Percentiles rank a stretch among this genome's conserved stretches.
Conservation (phyloP, 2,797 vertebrate genomes). For the Esox masquinongy region DNA sequence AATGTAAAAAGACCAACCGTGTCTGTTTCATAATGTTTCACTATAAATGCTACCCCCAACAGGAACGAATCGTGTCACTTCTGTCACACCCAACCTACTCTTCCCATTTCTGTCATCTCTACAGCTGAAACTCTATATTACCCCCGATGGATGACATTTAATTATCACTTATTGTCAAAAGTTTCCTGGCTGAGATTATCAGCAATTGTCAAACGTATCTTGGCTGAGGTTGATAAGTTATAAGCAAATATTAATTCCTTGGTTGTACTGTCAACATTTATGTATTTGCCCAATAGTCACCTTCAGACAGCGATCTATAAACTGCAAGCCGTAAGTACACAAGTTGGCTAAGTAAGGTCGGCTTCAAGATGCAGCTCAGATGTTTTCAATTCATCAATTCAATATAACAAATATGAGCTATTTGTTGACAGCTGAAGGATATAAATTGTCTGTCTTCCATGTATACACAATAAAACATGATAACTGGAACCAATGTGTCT, state of each 20-base stretch:
- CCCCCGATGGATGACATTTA: background rate
- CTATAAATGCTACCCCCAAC: background rate
- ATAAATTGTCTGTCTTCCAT: background rate
- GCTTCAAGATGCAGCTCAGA: background rate
- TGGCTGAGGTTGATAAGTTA: background rate
- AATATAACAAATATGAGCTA: background rate
- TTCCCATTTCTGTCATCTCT: background rate
- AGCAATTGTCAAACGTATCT: background rate
- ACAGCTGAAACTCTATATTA: background rate
- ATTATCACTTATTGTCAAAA: background rate
- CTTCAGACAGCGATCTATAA: background rate
- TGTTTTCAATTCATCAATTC: background rate
- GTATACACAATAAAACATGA: background rate
- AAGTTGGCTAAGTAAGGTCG: background rate
- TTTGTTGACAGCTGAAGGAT: background rate
- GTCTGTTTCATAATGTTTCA: background rate
- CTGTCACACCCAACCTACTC: background rate
- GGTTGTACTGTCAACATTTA: background rate
- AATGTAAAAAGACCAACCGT: background rate
- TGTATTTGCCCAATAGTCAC: background rate
- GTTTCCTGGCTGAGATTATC: background rate
- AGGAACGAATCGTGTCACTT: background rate
- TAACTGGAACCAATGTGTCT: conserved; percentile 7
- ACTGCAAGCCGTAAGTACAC: background rate
- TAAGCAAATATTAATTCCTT: background rate